These are phyloP conservation scores for Arctocebus calabarensis DNA, from an alignment of 2,797 vertebrate species.

Conservation along the genomic window DNA sequence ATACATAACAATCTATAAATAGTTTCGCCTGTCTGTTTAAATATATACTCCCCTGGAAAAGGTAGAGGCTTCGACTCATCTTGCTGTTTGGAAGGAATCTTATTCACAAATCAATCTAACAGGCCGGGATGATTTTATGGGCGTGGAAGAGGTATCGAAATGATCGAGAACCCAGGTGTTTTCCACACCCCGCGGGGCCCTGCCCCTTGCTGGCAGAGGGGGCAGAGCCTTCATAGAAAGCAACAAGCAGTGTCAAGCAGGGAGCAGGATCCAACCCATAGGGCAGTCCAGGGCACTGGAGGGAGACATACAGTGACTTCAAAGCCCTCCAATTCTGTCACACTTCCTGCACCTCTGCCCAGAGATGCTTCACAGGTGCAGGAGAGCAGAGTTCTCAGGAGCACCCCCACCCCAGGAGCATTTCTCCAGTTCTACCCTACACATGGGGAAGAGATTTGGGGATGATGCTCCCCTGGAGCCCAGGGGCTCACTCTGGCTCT, in stretches of 20 bases:
- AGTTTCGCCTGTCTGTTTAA: conserved; percentile 18
- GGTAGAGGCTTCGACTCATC: not conserved
- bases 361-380: not conserved
- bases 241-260: too few relatives aligned
- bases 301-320: not conserved
- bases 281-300: not conserved
- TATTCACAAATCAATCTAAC: not conserved
- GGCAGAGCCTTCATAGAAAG: not conserved
- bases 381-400: not conserved
- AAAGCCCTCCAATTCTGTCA: not conserved
- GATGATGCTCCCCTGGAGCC: not conserved
- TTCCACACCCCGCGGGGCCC: not conserved
- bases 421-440: not conserved
- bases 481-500: not conserved
- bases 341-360: not conserved
- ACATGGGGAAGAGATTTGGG: not conserved
- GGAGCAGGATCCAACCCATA: not conserved
- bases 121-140: not conserved
- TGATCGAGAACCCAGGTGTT: not conserved
- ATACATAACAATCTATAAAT: not conserved
- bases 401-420: not conserved
- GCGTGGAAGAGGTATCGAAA: not conserved
- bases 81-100: conserved; percentile 44
- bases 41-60: not conserved
- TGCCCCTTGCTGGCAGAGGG: not conserved